Conservation (phyloP, 1,140 invertebrate genomes). For the Drosophila elegans region DNA sequence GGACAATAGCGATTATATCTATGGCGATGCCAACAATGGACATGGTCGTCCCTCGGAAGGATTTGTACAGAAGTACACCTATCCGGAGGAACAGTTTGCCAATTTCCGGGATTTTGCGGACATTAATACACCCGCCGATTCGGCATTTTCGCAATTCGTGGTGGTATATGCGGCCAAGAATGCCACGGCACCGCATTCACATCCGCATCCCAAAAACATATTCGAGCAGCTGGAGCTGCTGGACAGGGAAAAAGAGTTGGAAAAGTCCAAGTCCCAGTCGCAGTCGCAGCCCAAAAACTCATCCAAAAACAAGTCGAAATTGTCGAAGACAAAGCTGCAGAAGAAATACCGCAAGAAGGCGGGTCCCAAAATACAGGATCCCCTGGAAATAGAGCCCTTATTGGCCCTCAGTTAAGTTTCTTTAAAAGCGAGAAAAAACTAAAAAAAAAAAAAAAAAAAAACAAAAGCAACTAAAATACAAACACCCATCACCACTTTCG, state of each 20-base stretch:
- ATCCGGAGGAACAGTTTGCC: slow-evolving; percentile 91
- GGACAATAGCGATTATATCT: slow-evolving; percentile 86
- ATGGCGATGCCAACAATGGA: slow-evolving; percentile 87
- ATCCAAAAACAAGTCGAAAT: slow-evolving; percentile 88
- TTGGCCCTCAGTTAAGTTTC: slow-evolving; percentile 88
- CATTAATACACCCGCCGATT: slow-evolving; percentile 92
- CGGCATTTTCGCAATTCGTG: slow-evolving; percentile 92
- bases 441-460: background rate
- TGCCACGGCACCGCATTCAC: slow-evolving; percentile 77
- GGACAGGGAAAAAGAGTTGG: slow-evolving; percentile 86
- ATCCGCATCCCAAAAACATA: slow-evolving; percentile 91
- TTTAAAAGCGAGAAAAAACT: background rate
- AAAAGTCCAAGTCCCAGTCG: slow-evolving; percentile 59
- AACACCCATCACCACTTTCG: slow-evolving; percentile 18
- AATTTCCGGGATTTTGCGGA: slow-evolving; percentile 96
- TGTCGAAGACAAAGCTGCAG: slow-evolving; percentile 87
- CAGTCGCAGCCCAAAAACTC: slow-evolving; percentile 85
- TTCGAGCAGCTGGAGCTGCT: slow-evolving; percentile 91
- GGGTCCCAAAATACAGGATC: slow-evolving; percentile 81
- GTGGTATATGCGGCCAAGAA: slow-evolving; percentile 93
- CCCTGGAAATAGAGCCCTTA: slow-evolving; percentile 86
- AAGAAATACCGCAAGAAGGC: slow-evolving; percentile 87
- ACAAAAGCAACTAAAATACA: background rate
- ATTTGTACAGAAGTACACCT: slow-evolving; percentile 85
- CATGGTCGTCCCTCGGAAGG: slow-evolving; percentile 87